A percentile compares a stretch with the other conserved stretches of the same genome.
Evolutionary conservation across 2,113 vertebrate species (phyloP).

Genomic region (Podarcis cretensis): DNA sequence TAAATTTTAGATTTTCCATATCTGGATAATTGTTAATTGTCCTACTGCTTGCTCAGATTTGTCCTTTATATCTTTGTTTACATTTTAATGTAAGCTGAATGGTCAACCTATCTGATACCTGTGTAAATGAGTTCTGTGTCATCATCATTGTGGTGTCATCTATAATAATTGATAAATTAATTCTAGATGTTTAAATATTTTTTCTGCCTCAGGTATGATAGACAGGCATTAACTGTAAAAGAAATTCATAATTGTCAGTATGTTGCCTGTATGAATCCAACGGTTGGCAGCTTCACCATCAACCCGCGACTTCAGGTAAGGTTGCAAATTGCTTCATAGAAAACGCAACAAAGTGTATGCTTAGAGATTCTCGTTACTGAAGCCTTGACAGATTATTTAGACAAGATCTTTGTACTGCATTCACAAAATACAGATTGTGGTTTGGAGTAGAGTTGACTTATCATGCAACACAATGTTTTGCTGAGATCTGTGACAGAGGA

Average conservation of each 20-base stretch:
- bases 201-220: slow-evolving; percentile 75
- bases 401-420: background rate
- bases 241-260: slow-evolving; percentile 84
- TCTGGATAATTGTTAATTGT: background rate
- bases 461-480: background rate
- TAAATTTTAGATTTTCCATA: background rate
- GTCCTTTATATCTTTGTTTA: background rate
- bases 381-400: background rate
- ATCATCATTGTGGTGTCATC: background rate
- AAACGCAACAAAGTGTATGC: background rate
- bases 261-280: slow-evolving; percentile 84
- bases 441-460: background rate
- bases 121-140: background rate
- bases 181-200: slow-evolving; percentile 24
- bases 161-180: background rate
- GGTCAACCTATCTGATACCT: background rate
- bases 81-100: background rate
- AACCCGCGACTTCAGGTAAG: slow-evolving; percentile 84
- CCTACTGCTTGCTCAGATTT: no score
- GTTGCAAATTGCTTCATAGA: background rate
- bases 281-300: slow-evolving; percentile 81
- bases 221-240: slow-evolving; percentile 81
- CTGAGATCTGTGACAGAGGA: background rate
- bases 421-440: background rate
- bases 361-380: slow-evolving; percentile 25